phyloP scores from a whole-genome alignment of 1,140 invertebrate genomes.

The Drosophila pseudoananassae region DNA sequence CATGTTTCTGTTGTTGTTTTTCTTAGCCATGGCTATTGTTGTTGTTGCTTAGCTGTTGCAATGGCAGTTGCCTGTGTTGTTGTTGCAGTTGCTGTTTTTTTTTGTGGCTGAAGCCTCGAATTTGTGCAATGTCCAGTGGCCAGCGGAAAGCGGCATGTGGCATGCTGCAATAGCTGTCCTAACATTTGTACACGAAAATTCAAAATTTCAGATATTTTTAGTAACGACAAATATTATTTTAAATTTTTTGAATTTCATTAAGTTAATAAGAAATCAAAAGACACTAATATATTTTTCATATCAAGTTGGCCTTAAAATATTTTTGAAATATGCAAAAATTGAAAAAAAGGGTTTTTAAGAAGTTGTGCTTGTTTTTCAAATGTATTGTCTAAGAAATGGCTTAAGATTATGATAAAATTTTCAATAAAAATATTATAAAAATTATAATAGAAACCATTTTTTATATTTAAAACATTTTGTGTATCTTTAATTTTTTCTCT shows the following conservation, averaged over 20 bases:
- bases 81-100: too few species aligned
- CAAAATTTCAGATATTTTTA: neutral
- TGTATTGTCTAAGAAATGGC: too few species aligned
- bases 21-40: conserved; percentile 11
- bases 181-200: conserved; percentile 1
- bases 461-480: neutral
- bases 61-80: conserved; percentile 2
- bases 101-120: conserved; percentile 27
- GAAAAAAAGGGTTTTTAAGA: too few species aligned
- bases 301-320: too few species aligned
- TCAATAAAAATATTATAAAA: neutral
- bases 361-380: too few species aligned
- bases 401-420: neutral
- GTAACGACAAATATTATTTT: too few species aligned
- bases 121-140: conserved; percentile 59
- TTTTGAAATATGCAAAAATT: too few species aligned
- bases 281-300: too few species aligned
- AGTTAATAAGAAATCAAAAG: too few species aligned
- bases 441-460: neutral
- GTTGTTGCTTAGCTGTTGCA: conserved; percentile 9
- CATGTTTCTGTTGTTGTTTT: conserved; percentile 44
- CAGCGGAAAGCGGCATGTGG: conserved; percentile 28
- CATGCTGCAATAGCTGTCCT: neutral
- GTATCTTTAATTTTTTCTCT: too few species aligned
- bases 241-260: too few species aligned